Evolutionary conservation across 1,140 invertebrate species (phyloP).

Genomic region (Fopius arisanus): DNA sequence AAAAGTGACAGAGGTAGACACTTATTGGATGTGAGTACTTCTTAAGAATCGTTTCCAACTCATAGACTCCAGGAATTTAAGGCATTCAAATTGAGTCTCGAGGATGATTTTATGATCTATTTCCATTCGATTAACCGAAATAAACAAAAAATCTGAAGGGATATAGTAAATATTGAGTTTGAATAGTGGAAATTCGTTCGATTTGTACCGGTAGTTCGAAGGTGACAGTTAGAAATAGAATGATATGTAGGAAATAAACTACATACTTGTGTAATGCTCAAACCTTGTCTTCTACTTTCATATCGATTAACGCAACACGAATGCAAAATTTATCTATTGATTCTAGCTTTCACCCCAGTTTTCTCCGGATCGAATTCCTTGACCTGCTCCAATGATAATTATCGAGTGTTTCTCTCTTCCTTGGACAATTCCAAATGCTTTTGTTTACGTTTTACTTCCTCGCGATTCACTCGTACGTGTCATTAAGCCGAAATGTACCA

Average conservation of each 20-base stretch:
- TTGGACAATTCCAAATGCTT: not conserved
- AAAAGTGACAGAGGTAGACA: not conserved
- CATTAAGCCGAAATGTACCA: not conserved
- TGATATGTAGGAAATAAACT: not conserved
- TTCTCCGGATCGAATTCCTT: not conserved
- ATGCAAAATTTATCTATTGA: not conserved
- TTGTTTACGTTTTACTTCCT: not conserved
- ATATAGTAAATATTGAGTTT: too few relatives aligned
- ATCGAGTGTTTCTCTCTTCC: not conserved
- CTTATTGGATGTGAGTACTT: not conserved
- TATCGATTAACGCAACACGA: not conserved
- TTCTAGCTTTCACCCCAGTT: not conserved
- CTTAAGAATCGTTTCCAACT: not conserved
- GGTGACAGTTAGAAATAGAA: not conserved
- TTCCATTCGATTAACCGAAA: too few relatives aligned
- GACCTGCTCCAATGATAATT: not conserved
- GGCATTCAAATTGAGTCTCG: not conserved
- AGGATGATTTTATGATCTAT: not conserved
- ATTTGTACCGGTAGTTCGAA: not conserved
- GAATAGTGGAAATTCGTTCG: not conserved
- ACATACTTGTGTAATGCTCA: not conserved
- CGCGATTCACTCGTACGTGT: not conserved
- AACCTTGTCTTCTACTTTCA: not conserved
- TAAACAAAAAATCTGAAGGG: too few relatives aligned
- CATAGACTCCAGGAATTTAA: not conserved